Evolutionary conservation across 2,797 vertebrate species (phyloP).

Genomic region (Varecia variegata): DNA sequence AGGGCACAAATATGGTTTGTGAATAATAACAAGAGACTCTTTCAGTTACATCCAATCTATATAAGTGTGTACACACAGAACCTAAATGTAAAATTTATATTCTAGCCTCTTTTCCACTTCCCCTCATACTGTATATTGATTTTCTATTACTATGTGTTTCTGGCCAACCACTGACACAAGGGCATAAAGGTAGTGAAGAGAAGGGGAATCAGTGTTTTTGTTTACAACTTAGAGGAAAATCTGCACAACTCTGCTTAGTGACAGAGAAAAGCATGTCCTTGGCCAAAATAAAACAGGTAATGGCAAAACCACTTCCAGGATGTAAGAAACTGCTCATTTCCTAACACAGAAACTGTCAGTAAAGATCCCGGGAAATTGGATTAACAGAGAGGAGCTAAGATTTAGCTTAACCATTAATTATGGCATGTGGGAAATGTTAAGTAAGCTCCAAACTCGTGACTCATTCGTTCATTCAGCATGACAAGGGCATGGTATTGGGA

Average conservation of each 20-base stretch:
- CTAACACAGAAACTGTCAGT: neutral
- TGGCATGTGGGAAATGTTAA: neutral
- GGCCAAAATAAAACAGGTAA: neutral
- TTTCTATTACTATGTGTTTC: neutral
- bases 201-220: neutral
- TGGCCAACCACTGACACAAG: neutral
- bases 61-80: neutral
- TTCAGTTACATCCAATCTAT: neutral
- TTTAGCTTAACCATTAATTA: neutral
- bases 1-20: neutral
- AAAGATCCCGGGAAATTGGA: slow-evolving; percentile 31
- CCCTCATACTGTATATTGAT: neutral
- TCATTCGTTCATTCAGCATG: neutral
- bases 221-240: neutral
- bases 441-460: slow-evolving; percentile 9
- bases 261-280: neutral
- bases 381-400: neutral
- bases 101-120: neutral
- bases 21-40: neutral
- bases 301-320: neutral
- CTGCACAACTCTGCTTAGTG: neutral
- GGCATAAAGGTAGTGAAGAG: neutral
- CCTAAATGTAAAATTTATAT: neutral
- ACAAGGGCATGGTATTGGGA: slow-evolving; percentile 15
- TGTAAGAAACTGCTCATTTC: neutral